A percentile compares a stretch with the other conserved stretches of the same genome.
phyloP scores from a whole-genome alignment of 2,113 vertebrate species.

The Microcebus jonahi region DNA sequence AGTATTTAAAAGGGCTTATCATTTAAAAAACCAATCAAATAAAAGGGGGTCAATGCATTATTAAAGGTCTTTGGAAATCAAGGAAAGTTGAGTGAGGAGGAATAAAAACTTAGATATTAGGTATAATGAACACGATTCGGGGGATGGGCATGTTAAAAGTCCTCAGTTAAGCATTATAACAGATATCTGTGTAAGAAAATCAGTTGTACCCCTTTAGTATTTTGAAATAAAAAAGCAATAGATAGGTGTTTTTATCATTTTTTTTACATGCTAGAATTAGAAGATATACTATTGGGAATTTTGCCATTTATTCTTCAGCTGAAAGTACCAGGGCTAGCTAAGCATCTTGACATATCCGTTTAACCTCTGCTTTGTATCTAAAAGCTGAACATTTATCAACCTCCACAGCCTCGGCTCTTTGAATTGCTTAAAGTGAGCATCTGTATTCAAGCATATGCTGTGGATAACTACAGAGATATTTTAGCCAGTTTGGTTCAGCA shows the following conservation, averaged over 20 bases:
- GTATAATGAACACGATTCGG: no score
- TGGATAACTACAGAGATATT: conserved; percentile 68
- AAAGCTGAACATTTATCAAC: conserved; percentile 70
- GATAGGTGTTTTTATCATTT: neutral
- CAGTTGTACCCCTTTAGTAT: no score
- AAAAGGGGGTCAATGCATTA: neutral
- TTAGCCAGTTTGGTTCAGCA: conserved; percentile 73
- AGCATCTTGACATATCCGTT: conserved; percentile 59
- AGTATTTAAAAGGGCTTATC: neutral
- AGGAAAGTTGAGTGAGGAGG: no score
- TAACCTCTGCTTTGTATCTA: conserved; percentile 62
- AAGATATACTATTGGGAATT: neutral
- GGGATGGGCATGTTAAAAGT: no score
- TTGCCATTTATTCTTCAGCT: conserved; percentile 25
- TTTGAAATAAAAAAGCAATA: neutral
- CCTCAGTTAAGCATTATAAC: no score
- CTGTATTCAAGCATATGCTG: conserved; percentile 76
- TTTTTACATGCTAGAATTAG: neutral
- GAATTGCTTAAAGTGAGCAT: conserved; percentile 68
- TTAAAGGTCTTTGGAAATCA: no score
- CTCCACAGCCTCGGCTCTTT: conserved; percentile 35
- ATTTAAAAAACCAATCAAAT: neutral
- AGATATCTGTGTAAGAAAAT: no score
- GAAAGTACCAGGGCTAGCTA: conserved; percentile 10
- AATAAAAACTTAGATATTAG: no score